These are phyloP conservation scores for Theretra japonica DNA, from an alignment of 2,888 invertebrate species.

Conservation along the genomic window DNA sequence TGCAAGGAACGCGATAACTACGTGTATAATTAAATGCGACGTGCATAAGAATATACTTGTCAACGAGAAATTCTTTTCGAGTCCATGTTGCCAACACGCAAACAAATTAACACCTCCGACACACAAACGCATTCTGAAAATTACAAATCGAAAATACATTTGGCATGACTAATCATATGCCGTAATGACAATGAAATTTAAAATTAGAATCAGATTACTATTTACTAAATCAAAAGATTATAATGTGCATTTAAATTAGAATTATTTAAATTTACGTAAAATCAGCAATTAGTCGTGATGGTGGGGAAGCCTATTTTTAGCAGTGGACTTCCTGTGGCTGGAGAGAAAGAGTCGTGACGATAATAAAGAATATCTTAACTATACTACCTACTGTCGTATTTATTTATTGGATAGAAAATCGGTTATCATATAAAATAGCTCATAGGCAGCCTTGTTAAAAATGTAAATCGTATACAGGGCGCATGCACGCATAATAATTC, in stretches of 20 bases:
- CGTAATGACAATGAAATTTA: background rate
- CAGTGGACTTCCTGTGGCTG: too few relatives aligned
- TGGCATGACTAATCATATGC: constrained; percentile 15
- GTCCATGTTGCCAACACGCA: constrained; percentile 3
- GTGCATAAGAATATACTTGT: constrained; percentile 18
- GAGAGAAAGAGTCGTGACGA: too few relatives aligned
- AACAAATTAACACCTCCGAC: constrained; percentile 1
- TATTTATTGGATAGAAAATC: too few relatives aligned
- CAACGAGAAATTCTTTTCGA: background rate
- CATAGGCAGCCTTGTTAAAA: constrained; percentile 46
- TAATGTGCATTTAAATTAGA: too few relatives aligned
- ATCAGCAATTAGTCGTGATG: too few relatives aligned
- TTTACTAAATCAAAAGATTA: too few relatives aligned
- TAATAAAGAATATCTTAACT: too few relatives aligned
- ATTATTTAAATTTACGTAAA: too few relatives aligned
- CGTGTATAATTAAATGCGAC: constrained; percentile 15
- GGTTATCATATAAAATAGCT: background rate
- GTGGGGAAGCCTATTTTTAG: too few relatives aligned
- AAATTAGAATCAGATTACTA: too few relatives aligned
- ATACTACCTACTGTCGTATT: too few relatives aligned
- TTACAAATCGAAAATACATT: constrained; percentile 16
- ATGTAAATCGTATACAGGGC: constrained; percentile 65
- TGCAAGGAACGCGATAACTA: constrained; percentile 16
- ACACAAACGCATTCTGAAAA: background rate
- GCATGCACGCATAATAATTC: constrained; percentile 78